A percentile compares a stretch with the other conserved stretches of the same genome.
Evolutionary conservation across 2,113 vertebrate species (phyloP).

Genomic region (Picathartes gymnocephalus): DNA sequence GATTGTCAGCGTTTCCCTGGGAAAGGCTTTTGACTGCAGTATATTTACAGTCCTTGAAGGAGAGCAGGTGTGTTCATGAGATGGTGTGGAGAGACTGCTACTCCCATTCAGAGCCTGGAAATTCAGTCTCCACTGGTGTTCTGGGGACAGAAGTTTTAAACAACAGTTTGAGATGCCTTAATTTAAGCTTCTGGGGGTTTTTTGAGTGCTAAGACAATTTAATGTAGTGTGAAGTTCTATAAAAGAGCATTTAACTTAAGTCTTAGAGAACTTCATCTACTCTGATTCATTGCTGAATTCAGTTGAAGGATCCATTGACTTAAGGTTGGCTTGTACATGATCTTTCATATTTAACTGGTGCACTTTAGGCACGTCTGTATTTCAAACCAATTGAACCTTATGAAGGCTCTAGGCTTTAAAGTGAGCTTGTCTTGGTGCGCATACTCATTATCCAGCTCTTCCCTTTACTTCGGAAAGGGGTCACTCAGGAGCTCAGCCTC

Average conservation of each 20-base stretch:
- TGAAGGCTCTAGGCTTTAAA: neutral
- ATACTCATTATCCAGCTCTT: neutral
- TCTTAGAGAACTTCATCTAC: neutral
- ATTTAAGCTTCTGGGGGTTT: neutral
- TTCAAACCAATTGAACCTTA: neutral
- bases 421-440: neutral
- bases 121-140: fast-evolving
- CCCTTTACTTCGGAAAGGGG: neutral
- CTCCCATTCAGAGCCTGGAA: neutral
- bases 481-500: neutral
- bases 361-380: neutral
- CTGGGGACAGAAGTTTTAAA: neutral
- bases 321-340: neutral
- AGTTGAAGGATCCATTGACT: neutral
- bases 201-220: neutral
- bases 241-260: neutral
- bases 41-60: neutral
- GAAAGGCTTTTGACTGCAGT: neutral
- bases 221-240: neutral
- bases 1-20: neutral
- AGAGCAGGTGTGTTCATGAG: neutral
- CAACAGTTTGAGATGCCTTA: neutral
- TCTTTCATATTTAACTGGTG: neutral
- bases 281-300: neutral
- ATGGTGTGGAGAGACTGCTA: neutral